These are phyloP conservation scores for Drosophila dunni DNA, from an alignment of 1,140 invertebrate species.

Conservation along the genomic window DNA sequence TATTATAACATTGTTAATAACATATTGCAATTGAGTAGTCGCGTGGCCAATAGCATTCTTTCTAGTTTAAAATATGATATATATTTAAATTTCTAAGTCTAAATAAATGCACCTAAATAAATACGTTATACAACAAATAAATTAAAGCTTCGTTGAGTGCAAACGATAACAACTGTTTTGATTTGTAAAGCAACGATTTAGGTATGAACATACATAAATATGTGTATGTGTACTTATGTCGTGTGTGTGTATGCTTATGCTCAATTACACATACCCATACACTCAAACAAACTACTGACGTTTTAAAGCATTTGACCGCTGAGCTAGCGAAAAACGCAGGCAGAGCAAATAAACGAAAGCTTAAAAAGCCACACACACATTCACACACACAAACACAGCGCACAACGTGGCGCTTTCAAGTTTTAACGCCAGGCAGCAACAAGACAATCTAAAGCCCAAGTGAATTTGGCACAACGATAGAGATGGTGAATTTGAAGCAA, in stretches of 20 bases:
- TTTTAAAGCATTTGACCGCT: conserved; percentile 31
- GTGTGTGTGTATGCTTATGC: conserved; percentile 1
- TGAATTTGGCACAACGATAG: conserved; percentile 44
- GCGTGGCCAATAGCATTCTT: too few species aligned
- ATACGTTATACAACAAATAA: neutral
- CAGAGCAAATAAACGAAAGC: conserved; percentile 33
- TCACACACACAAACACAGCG: too few species aligned
- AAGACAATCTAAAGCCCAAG: conserved; percentile 61
- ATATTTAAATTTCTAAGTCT: too few species aligned
- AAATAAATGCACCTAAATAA: neutral
- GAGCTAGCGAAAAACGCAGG: conserved; percentile 18
- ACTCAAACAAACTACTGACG: neutral
- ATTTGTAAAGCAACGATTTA: neutral
- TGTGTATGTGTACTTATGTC: neutral
- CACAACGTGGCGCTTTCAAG: conserved; percentile 48
- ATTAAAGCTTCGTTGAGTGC: conserved; percentile 2
- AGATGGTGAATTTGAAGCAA: conserved; percentile 17
- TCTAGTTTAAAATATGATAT: too few species aligned
- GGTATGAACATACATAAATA: too few species aligned
- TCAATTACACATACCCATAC: conserved; percentile 4
- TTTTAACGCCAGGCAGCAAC: conserved; percentile 51
- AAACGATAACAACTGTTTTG: neutral
- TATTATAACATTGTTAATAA: too few species aligned
- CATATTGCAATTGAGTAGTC: too few species aligned
- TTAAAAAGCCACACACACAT: conserved; percentile 27